Percentiles rank a stretch among this genome's conserved stretches.
These are phyloP conservation scores for Isaurus tuberculatus DNA, from an alignment of 92 coral and sea anemone species.

Conservation along the genomic window DNA sequence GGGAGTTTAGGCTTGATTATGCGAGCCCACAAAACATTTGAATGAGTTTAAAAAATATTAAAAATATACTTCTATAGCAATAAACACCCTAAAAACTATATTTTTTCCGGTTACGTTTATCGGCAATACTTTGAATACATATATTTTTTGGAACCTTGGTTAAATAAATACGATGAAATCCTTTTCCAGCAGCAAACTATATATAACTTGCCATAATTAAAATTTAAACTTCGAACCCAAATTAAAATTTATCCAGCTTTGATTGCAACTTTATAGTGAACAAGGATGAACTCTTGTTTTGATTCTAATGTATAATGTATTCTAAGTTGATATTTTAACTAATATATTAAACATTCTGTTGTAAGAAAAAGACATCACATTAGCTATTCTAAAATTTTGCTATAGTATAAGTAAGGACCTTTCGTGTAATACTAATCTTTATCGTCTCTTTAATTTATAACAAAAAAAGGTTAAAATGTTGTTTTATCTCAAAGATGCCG, in stretches of 20 bases:
- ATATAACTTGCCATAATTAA: not conserved
- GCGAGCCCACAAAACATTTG: not conserved
- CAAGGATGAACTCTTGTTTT: not conserved
- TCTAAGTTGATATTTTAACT: no score
- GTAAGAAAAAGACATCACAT: not conserved
- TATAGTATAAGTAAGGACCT: no score
- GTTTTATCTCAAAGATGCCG: not conserved
- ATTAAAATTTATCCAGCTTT: not conserved
- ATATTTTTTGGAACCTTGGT: not conserved
- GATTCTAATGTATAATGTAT: not conserved
- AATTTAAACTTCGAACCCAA: not conserved
- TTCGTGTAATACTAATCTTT: no score
- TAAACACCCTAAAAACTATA: no score
- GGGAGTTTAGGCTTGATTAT: no score
- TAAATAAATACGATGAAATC: not conserved
- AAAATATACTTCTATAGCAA: no score
- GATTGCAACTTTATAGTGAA: not conserved
- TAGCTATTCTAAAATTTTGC: not conserved
- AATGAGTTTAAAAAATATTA: not conserved
- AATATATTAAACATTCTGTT: not conserved
- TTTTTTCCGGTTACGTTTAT: not conserved
- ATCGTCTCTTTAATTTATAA: not conserved
- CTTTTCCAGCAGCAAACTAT: not conserved
- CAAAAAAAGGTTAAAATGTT: not conserved
- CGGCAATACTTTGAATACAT: not conserved